These are phyloP conservation scores for Macrophya annulata DNA, from an alignment of 2,888 invertebrate genomes.

Conservation along the genomic window DNA sequence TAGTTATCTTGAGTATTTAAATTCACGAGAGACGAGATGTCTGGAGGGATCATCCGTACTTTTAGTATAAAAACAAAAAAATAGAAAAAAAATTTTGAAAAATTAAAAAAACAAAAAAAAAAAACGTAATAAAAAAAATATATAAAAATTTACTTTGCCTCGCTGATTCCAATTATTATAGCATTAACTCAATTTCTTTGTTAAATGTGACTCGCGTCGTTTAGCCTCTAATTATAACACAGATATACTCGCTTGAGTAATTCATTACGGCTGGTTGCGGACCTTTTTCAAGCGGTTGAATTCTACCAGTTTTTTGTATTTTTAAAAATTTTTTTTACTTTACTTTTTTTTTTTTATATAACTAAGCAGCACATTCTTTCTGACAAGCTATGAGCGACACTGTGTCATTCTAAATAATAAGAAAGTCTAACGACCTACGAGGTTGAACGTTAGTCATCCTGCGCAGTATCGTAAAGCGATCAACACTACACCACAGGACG, in stretches of 20 bases:
- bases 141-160: background rate
- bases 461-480: background rate
- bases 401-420: slow-evolving; percentile 35
- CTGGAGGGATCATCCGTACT: background rate
- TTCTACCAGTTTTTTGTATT: background rate
- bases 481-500: background rate
- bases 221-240: slow-evolving; percentile 13
- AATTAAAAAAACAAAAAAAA: background rate
- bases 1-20: background rate
- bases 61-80: background rate
- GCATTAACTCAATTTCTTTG: slow-evolving; percentile 21
- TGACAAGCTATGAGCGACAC: background rate
- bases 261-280: slow-evolving; percentile 4
- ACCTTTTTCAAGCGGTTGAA: slow-evolving; percentile 3
- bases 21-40: background rate
- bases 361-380: background rate
- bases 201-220: slow-evolving; percentile 30
- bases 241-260: slow-evolving; percentile 15
- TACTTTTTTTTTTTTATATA: background rate
- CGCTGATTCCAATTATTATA: slow-evolving; percentile 23
- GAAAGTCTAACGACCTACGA: slow-evolving; percentile 16
- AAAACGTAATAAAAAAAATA: background rate
- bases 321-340: no score
- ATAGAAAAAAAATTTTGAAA: no score
- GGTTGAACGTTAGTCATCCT: slow-evolving; percentile 8